Evolutionary conservation across 2,113 vertebrate genomes (phyloP).

Genomic region (Platycercus adscitus): DNA sequence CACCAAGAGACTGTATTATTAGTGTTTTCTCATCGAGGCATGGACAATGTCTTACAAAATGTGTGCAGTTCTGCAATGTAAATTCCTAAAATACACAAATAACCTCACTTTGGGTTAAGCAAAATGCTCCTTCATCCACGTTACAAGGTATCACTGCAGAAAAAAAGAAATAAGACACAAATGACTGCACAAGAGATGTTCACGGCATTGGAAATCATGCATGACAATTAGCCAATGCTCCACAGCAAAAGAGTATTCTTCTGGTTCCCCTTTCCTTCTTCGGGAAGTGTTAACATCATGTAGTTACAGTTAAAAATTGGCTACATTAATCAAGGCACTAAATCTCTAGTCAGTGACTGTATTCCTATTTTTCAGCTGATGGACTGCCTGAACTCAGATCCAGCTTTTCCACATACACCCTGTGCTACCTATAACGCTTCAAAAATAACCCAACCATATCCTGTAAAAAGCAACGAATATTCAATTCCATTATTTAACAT

Average conservation of each 20-base stretch:
- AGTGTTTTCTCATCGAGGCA: background rate
- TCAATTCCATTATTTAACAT: background rate
- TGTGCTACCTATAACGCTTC: background rate
- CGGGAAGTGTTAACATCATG: slow-evolving; percentile 11
- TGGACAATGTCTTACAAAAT: background rate
- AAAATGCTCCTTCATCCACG: background rate
- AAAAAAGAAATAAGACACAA: background rate
- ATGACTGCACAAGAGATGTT: background rate
- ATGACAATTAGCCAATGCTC: background rate
- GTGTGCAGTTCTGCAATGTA: background rate
- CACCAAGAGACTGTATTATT: background rate
- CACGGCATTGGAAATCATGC: background rate
- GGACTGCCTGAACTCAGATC: background rate
- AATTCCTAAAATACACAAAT: background rate
- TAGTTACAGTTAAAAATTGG: slow-evolving; percentile 57
- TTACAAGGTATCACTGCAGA: background rate
- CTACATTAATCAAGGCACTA: slow-evolving; percentile 56
- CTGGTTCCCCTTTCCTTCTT: background rate
- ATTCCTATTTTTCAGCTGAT: background rate
- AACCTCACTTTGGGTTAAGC: background rate
- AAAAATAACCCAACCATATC: background rate
- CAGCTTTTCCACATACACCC: background rate
- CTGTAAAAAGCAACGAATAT: background rate
- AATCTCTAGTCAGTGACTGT: slow-evolving; percentile 17
- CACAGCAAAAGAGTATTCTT: background rate